Base-by-base conservation (phyloP, 2,797 vertebrate species). In the Phoxinus dragarum region DNA sequence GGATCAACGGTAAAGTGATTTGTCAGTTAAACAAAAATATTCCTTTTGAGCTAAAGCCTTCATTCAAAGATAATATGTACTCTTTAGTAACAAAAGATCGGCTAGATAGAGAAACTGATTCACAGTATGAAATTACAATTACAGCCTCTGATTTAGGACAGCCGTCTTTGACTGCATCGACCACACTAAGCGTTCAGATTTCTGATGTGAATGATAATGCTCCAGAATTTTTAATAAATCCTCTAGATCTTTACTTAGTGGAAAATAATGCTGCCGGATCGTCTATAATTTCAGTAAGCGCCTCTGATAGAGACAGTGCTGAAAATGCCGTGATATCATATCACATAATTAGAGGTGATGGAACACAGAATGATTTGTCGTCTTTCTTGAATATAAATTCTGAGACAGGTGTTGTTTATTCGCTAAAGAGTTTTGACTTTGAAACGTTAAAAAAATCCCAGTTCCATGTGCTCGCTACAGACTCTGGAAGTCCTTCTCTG, bases 181-280 rank as follows among this genome's bases (percentile, higher is more conserved):
- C 92, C 90, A 87, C 59, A 3, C 11, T 95, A 0, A 90, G n/a
- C 4, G 87, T 95, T 49, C 52, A 92, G 21, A 84, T 95, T 3
- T 93, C 92, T 14, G 94, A 95, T 89, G 90, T 94, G 0, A 95
- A 95, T 84, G 94, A 95, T 36, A 92, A 95, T 84, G 11, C 21
- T 0, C 94, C 94, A 4, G 52, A 86, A 12, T 94, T 94, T 68
- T 0, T 68, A 5, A 82, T 89, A 2, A 90, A 72, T 69, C 86
- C 90, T 0, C 38, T 93, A 0, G 79, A 90, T 59, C 84, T 94
- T 27, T 93, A 93, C 69, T 23, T 94, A 2, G 42, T 56, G 0
- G 94, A 94, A 88, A 94, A 94, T 52, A 94, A 95, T 72, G 67
- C 36, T 0, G 89, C 91, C 0, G 92, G 93, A 0, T 71, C 44